Base-by-base conservation (phyloP, 2,888 invertebrate genomes). In the Lasius fuliginosus region DNA sequence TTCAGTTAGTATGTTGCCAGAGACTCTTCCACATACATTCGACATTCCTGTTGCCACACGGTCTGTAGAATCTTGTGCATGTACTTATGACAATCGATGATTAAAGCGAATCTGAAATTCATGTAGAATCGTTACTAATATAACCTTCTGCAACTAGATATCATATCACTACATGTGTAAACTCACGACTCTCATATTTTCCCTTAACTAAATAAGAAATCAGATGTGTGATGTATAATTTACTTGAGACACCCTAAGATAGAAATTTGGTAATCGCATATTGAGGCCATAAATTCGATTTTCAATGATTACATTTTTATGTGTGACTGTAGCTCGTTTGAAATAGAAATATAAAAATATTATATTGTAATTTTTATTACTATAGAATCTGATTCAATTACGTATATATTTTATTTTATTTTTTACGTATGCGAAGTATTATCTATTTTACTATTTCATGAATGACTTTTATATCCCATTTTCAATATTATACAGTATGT, bases 41-140 rank as follows among this genome's bases (percentile, higher is more conserved):
- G 79, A 79, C 79, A 81, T 81, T 81, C 79, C 60, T 81, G 79
- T 74, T 81, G 60, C 18, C 27, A 36, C 75, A 81, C 27, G 79
- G 79, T 81, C 75, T 81, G 79, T 81, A 79, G 60, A 27, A n/a
- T 77, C 53, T 79, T 74, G 75, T 74, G 79, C 75, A 71, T 74
- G 75, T 36, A 74, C 27, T 46, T 60, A 60, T 73, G 58, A 42
- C 56, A 3, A 42, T 68, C 69, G 30, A 68, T 11, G 49, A 49
- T 49, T 49, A 49, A 67, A 56, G 11, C 40, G n/a, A 58, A 60
- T 18, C 58, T 46, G 58, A 73, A 81, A 75, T 81, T 74, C 60
- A 46, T 60, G 79, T 81, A 81, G 75, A 74, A 74, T 53, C 53
- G 79, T 81, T 58, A 74, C 46, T 42, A 73, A 18, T 81, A 81